Evolutionary conservation across 2,113 vertebrate genomes (phyloP).

Genomic region (Alaudala cheleensis): DNA sequence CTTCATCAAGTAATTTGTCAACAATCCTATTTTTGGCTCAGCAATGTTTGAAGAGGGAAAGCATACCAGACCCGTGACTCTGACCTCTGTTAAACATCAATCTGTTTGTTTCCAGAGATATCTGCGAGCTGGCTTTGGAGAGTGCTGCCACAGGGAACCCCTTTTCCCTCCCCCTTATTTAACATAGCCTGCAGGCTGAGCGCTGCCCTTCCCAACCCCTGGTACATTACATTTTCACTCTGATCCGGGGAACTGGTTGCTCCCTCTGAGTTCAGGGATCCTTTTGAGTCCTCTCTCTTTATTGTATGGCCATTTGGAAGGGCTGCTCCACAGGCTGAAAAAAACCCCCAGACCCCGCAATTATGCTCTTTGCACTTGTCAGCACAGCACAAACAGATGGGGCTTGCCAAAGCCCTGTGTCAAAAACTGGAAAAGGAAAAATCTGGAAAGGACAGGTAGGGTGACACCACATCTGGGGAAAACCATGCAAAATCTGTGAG

Average conservation of each 20-base stretch:
- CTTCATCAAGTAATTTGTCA: background rate
- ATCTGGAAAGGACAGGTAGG: background rate
- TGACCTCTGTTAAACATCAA: background rate
- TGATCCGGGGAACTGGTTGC: constrained; percentile 65
- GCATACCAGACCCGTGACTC: background rate
- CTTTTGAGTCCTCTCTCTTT: constrained; percentile 88
- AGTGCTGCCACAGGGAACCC: background rate
- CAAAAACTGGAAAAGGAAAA: background rate
- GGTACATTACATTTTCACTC: constrained; percentile 72
- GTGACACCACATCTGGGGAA: background rate
- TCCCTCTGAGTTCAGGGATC: constrained; percentile 82
- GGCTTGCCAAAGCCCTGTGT: background rate
- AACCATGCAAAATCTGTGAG: background rate
- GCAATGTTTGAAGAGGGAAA: background rate
- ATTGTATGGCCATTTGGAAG: constrained; percentile 83
- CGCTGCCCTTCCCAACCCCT: background rate
- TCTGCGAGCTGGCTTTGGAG: background rate
- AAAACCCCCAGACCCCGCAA: background rate
- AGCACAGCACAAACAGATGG: fast-evolving
- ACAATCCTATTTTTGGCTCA: background rate
- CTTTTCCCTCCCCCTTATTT: background rate
- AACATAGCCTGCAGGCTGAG: background rate
- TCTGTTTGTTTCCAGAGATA: background rate
- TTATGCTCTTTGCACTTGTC: background rate
- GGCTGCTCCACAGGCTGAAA: constrained; percentile 69